Base-by-base conservation (phyloP, 2,888 invertebrate species). In the Heliconius ethilla region DNA sequence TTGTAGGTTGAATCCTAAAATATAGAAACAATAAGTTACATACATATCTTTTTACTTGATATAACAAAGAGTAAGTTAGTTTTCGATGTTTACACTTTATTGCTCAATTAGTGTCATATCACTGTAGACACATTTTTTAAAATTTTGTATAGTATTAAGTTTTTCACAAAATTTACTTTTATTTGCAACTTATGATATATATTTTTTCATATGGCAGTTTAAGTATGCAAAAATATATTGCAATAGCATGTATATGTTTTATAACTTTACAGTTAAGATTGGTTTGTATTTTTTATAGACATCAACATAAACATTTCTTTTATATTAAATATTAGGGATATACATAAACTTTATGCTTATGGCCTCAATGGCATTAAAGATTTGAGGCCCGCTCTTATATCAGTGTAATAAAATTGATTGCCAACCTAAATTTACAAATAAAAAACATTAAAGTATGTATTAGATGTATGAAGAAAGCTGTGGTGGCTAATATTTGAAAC, bases 191-290 rank as follows among this genome's bases (percentile, higher is more conserved):
- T 59, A 72, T 70, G 33, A 59, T 13, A 25, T 11, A 7, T 1
- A 33, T n/a, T 59, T 33, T 55, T 59, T 33, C n/a, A 59, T 59
- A 72, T 59, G 72, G 33, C 72, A 59, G 59, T 33, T 72, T 33
- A 55, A 33, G 18, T 72, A 72, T 59, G 72, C 33, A 72, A 72
- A 59, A 72, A 70, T 70, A 70, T 70, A 55, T 70, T 70, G 70
- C 70, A 70, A 55, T 70, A 55, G 33, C 59, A 72, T 15, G 25
- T 69, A 40, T 67, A 67, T 40, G 25, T 69, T 40, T 69, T 69
- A 45, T 37, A 6, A 67, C 13, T 37, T 37, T 40, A 69, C 9
- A 25, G 25, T 25, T 69, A 25, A 69, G 25, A 40, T 25, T 40
- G 40, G 7, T 25, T 69, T 40, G 40, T 69, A 25, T 15, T 55